These are phyloP conservation scores for Camptogramma bilineatum DNA, from an alignment of 2,888 invertebrate species.

Conservation along the genomic window DNA sequence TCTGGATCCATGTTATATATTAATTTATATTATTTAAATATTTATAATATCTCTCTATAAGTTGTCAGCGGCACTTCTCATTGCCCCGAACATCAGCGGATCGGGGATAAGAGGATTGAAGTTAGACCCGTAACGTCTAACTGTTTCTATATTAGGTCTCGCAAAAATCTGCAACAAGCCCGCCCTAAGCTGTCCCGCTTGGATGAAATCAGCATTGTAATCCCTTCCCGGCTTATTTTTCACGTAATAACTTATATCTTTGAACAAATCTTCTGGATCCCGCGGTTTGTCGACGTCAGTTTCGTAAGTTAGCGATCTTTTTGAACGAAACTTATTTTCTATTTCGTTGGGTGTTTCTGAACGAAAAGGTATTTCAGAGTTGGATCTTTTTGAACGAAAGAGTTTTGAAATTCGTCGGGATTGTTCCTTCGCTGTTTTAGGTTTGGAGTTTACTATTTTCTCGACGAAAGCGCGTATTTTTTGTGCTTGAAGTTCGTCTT, in stretches of 20 bases:
- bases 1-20: no score
- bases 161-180: constrained; percentile 55
- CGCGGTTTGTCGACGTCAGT: constrained; percentile 50
- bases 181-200: constrained; percentile 55
- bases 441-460: constrained; percentile 31
- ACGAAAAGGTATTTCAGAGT: no score
- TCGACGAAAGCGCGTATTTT: constrained; percentile 49
- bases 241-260: constrained; percentile 66
- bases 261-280: constrained; percentile 53
- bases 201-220: constrained; percentile 47
- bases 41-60: constrained; percentile 21
- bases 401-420: constrained; percentile 12
- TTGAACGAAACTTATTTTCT: constrained; percentile 13
- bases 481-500: constrained; percentile 44
- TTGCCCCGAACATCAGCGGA: constrained; percentile 47
- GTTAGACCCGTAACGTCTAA: constrained; percentile 64
- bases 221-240: constrained; percentile 62
- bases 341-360: background rate
- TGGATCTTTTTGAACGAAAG: constrained; percentile 35
- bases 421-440: constrained; percentile 14
- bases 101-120: constrained; percentile 59
- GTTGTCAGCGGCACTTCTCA: constrained; percentile 46
- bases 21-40: no score
- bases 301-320: constrained; percentile 50
- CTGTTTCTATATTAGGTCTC: constrained; percentile 60